phyloP scores from a whole-genome alignment of 2,888 invertebrate genomes.

The Cantharis rustica region DNA sequence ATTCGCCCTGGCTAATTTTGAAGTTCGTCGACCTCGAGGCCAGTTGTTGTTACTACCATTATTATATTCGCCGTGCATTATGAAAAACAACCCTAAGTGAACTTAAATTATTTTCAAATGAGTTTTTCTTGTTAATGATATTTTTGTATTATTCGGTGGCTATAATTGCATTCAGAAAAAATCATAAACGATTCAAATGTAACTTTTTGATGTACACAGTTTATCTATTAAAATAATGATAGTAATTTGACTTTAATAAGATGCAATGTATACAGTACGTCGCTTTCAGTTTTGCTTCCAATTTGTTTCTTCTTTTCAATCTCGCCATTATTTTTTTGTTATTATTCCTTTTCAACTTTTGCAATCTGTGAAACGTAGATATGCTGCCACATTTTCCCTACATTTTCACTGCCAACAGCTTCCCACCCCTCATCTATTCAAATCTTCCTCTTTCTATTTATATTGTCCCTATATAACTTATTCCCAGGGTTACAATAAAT shows the following conservation, averaged over 20 bases:
- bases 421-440: neutral
- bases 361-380: neutral
- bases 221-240: neutral
- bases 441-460: neutral
- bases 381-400: neutral
- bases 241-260: neutral
- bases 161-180: neutral
- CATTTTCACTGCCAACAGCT: neutral
- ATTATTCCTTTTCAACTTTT: neutral
- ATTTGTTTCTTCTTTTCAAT: neutral
- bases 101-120: slow-evolving; percentile 6
- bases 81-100: slow-evolving; percentile 16
- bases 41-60: slow-evolving; percentile 9
- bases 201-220: neutral
- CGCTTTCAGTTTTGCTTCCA: neutral
- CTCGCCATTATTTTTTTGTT: neutral
- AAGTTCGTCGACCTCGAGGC: slow-evolving; percentile 22
- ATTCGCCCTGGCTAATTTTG: slow-evolving; percentile 20
- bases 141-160: neutral
- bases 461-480: neutral
- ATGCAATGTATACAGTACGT: neutral
- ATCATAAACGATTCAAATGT: neutral
- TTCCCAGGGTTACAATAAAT: neutral
- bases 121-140: slow-evolving; percentile 8
- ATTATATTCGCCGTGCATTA: slow-evolving; percentile 10